Evolutionary conservation across 2,797 vertebrate species (phyloP).

Genomic region (Scomberomorus guttatus): DNA sequence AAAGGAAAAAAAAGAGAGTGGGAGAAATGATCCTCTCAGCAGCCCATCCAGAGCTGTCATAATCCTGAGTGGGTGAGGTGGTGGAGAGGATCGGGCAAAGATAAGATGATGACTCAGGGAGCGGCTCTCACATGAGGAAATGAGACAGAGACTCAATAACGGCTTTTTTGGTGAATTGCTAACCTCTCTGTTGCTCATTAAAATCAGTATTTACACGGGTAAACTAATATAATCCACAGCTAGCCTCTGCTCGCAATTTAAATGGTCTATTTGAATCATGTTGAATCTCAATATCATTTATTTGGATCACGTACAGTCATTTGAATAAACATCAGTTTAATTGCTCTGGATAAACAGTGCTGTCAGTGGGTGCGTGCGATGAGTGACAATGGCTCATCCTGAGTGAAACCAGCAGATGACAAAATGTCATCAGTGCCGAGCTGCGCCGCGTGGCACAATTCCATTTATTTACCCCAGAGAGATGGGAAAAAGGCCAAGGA

Average conservation of each 20-base stretch:
- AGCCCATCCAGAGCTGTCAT: constrained; percentile 62
- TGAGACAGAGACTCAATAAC: constrained; percentile 52
- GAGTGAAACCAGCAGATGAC: constrained; percentile 52
- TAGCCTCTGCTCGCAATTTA: constrained; percentile 21
- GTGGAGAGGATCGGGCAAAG: constrained; percentile 53
- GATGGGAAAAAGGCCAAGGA: constrained; percentile 55
- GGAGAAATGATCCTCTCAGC: constrained; percentile 62
- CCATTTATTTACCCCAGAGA: constrained; percentile 59
- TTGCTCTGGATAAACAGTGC: constrained; percentile 37
- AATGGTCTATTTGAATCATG: constrained; percentile 31
- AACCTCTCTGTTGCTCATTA: constrained; percentile 33
- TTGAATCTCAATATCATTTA: constrained; percentile 14
- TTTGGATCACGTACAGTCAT: constrained; percentile 32
- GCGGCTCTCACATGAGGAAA: constrained; percentile 64
- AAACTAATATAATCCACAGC: constrained; percentile 36
- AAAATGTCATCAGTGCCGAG: constrained; percentile 67
- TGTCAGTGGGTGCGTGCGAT: constrained; percentile 30
- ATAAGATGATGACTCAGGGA: constrained; percentile 67
- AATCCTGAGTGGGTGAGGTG: constrained; percentile 72
- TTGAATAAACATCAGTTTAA: constrained; percentile 53
- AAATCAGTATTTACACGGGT: constrained; percentile 44
- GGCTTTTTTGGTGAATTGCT: constrained; percentile 51
- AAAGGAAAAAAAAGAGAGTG: constrained; percentile 52
- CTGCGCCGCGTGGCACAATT: constrained; percentile 41
- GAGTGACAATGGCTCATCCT: constrained; percentile 44